phyloP scores from a whole-genome alignment of 2,888 invertebrate species.

The Watsonalla binaria region DNA sequence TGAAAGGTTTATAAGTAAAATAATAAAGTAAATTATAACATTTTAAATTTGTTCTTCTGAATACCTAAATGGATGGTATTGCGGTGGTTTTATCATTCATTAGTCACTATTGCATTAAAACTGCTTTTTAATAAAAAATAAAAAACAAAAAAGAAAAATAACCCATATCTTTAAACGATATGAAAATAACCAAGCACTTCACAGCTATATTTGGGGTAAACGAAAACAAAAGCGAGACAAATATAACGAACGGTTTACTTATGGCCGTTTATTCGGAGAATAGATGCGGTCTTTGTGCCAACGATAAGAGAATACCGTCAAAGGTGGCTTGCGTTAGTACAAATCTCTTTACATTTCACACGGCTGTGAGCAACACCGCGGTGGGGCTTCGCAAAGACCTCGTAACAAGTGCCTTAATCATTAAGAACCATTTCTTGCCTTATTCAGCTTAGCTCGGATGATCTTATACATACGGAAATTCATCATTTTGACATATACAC shows the following conservation, averaged over 20 bases:
- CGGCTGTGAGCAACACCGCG: slow-evolving; percentile 31
- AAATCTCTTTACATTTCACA: slow-evolving; percentile 27
- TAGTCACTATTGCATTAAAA: no score
- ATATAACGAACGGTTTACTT: background rate
- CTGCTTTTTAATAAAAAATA: no score
- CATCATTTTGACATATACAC: no score
- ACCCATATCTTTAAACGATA: background rate
- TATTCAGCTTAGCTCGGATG: no score
- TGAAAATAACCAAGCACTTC: background rate
- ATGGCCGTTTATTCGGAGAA: background rate
- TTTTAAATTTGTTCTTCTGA: no score
- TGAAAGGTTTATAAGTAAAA: no score
- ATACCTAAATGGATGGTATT: no score
- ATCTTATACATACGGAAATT: no score
- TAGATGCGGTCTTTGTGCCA: slow-evolving; percentile 9
- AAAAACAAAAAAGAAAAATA: background rate
- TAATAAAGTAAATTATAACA: no score
- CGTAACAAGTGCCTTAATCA: slow-evolving; percentile 14
- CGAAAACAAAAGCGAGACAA: background rate
- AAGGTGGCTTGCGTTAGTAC: slow-evolving; percentile 23
- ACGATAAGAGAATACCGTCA: slow-evolving; percentile 19
- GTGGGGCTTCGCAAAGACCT: slow-evolving; percentile 24
- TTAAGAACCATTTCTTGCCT: no score
- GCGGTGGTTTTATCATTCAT: no score
- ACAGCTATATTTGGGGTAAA: background rate